Conservation (phyloP, 2,797 vertebrate genomes). For the Lagocephalus sceleratus region DNA sequence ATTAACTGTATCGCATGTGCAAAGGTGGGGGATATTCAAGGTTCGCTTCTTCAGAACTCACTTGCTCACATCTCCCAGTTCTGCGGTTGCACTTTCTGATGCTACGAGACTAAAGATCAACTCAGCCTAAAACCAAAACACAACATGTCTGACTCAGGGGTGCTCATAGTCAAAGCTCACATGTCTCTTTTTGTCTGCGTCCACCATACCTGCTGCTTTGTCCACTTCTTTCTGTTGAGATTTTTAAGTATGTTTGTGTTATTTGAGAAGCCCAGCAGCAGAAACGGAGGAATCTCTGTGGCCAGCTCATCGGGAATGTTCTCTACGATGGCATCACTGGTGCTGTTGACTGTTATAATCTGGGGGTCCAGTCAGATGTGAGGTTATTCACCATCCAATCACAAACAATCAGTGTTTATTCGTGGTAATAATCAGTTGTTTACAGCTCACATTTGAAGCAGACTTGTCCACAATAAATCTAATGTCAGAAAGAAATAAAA, state of each 20-base stretch:
- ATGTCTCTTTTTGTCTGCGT: neutral
- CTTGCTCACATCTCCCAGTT: conserved; percentile 42
- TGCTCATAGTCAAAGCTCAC: neutral
- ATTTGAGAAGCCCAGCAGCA: conserved; percentile 45
- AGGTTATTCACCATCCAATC: too few relatives aligned
- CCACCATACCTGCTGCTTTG: conserved; percentile 59
- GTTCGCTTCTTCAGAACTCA: conserved; percentile 39
- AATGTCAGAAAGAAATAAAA: neutral
- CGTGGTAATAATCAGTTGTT: neutral
- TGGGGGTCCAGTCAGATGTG: conserved; percentile 21
- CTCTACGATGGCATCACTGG: conserved; percentile 37
- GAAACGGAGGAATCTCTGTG: conserved; percentile 56
- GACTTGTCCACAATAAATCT: neutral
- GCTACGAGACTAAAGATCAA: conserved; percentile 66
- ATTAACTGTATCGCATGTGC: too few relatives aligned
- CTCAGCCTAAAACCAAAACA: conserved; percentile 48
- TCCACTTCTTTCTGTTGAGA: conserved; percentile 74
- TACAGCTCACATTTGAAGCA: neutral
- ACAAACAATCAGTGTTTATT: too few relatives aligned
- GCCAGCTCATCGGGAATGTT: conserved; percentile 70
- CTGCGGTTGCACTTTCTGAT: neutral
- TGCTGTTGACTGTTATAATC: conserved; percentile 56
- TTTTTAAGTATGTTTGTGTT: neutral
- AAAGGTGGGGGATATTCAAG: neutral
- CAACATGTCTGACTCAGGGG: neutral